Percentiles rank a stretch among this genome's conserved stretches.
Evolutionary conservation across 2,888 invertebrate genomes (phyloP).

Genomic region (Teleogryllus oceanicus): DNA sequence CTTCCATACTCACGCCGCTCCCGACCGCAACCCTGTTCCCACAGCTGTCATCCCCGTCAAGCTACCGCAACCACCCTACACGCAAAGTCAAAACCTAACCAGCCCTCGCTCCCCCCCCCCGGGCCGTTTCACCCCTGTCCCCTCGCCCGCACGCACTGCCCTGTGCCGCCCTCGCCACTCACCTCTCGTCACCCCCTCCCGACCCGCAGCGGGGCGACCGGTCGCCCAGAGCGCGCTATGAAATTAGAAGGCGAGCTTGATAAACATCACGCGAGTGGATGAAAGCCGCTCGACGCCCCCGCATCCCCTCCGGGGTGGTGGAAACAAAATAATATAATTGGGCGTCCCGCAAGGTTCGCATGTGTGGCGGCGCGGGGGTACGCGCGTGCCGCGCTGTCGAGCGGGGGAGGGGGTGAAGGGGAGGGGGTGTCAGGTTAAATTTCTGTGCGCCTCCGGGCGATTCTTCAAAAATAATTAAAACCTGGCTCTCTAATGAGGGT

Average conservation of each 20-base stretch:
- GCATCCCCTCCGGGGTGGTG: not conserved
- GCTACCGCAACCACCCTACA: too few relatives aligned
- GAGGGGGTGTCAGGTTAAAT: not conserved
- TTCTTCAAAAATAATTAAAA: constrained; percentile 10
- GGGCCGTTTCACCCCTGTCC: too few relatives aligned
- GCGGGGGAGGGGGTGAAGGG: not conserved
- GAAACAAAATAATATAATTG: constrained; percentile 9
- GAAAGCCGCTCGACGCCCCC: constrained; percentile 2
- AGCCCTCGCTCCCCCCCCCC: too few relatives aligned
- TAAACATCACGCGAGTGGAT: not conserved
- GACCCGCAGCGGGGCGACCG: not conserved
- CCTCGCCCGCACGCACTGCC: too few relatives aligned
- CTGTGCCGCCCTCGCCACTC: not conserved
- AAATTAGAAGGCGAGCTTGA: constrained; percentile 11
- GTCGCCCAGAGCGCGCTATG: not conserved
- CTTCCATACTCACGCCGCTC: too few relatives aligned
- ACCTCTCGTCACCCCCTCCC: not conserved
- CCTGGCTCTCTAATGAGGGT: not conserved
- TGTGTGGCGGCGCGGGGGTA: not conserved
- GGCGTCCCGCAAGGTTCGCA: not conserved
- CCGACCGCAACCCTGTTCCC: too few relatives aligned
- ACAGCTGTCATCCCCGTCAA: too few relatives aligned
- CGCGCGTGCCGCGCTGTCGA: not conserved
- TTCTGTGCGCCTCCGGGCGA: constrained; percentile 4
- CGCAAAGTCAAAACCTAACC: too few relatives aligned